A percentile compares a stretch with the other conserved stretches of the same genome.
Conservation (phyloP, 2,888 invertebrate species). For the Trypoxylon attenuatum region DNA sequence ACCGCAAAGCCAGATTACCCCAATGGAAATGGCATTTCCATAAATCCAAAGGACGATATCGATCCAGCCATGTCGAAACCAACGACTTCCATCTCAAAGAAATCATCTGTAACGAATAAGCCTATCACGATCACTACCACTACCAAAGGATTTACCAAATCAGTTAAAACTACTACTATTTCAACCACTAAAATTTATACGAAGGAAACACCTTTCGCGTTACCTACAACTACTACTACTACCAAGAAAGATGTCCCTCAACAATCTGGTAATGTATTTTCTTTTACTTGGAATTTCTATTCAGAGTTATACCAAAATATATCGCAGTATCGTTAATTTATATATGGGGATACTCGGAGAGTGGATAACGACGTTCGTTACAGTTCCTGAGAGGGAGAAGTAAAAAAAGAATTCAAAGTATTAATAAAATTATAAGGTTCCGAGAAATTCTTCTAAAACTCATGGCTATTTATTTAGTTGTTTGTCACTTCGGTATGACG, state of each 20-base stretch:
- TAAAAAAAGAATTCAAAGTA: no score
- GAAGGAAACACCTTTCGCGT: slow-evolving; percentile 33
- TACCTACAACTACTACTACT: slow-evolving; percentile 3
- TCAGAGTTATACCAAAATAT: no score
- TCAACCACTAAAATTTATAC: slow-evolving; percentile 22
- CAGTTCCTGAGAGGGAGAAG: no score
- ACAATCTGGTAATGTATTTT: slow-evolving; percentile 35
- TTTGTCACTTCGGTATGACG: no score
- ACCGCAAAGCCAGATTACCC: slow-evolving; percentile 3
- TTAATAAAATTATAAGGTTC: no score
- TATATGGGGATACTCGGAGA: no score
- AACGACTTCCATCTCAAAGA: slow-evolving; percentile 22
- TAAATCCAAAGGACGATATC: slow-evolving; percentile 62
- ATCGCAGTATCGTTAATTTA: no score
- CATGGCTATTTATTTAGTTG: no score
- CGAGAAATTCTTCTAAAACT: no score
- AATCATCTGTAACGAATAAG: background rate
- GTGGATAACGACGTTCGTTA: no score
- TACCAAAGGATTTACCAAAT: slow-evolving; percentile 17
- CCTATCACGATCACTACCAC: slow-evolving; percentile 5
- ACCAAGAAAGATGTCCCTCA: slow-evolving; percentile 9
- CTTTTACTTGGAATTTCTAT: background rate
- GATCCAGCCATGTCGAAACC: slow-evolving; percentile 53
- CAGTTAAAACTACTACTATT: slow-evolving; percentile 23
- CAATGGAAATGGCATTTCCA: slow-evolving; percentile 36